Evolutionary conservation across 1,140 invertebrate species (phyloP).

Genomic region (Tetraneura akinire): DNA sequence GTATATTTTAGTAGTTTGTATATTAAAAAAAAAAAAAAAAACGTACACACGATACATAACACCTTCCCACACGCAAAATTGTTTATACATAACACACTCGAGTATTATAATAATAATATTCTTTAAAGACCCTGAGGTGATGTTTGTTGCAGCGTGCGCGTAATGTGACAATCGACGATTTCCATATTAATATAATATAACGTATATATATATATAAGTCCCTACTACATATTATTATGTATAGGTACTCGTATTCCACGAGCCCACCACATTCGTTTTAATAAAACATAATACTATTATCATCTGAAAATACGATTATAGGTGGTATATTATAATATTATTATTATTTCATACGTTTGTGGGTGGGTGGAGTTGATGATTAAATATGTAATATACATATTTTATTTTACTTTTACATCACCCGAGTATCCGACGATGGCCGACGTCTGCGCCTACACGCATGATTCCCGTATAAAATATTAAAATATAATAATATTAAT

Average conservation of each 20-base stretch:
- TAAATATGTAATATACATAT: too few species aligned
- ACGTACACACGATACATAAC: neutral
- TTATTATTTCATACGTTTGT: neutral
- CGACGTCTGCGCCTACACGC: neutral
- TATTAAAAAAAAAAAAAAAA: neutral
- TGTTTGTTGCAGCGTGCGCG: neutral
- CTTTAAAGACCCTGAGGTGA: neutral
- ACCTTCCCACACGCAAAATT: slow-evolving; percentile 34
- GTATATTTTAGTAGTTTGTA: neutral
- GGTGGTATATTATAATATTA: too few species aligned
- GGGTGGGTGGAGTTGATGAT: slow-evolving; percentile 29
- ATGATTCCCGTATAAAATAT: too few species aligned
- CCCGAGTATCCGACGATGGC: neutral
- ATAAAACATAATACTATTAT: neutral
- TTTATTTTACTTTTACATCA: neutral
- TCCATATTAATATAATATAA: neutral
- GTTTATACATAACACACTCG: neutral
- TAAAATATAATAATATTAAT: too few species aligned
- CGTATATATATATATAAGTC: too few species aligned
- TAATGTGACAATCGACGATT: neutral
- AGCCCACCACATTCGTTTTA: slow-evolving; percentile 7
- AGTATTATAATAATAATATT: slow-evolving; percentile 4
- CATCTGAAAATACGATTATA: slow-evolving; percentile 6
- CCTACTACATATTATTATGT: slow-evolving; percentile 2
- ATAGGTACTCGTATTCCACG: neutral